A percentile compares a stretch with the other conserved stretches of the same genome.
Evolutionary conservation across 2,888 invertebrate genomes (phyloP).

Genomic region (Pocota personata): DNA sequence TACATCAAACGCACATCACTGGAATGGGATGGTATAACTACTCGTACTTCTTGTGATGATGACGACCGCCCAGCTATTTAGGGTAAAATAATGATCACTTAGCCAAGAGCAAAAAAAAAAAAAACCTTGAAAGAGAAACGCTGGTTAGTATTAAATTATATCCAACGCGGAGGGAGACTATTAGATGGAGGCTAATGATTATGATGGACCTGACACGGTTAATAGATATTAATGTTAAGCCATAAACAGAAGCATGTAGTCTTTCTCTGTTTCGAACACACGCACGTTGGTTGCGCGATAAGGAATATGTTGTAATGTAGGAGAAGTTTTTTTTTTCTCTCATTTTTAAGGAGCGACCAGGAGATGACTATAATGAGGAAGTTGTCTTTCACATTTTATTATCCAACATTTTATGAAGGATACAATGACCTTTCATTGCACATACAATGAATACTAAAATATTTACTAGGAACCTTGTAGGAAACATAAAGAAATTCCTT

Average conservation of each 20-base stretch:
- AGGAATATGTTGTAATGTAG: not conserved
- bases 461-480: not conserved
- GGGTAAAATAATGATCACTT: slow-evolving; percentile 60
- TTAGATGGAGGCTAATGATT: slow-evolving; percentile 54
- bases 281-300: slow-evolving; percentile 19
- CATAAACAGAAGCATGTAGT: slow-evolving; percentile 65
- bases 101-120: slow-evolving; percentile 1
- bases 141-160: slow-evolving; percentile 29
- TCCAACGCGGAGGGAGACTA: slow-evolving; percentile 23
- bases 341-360: not conserved
- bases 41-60: slow-evolving; percentile 7
- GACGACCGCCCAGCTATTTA: slow-evolving; percentile 69
- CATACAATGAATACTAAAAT: not conserved
- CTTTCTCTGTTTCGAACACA: slow-evolving; percentile 3
- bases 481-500: not conserved
- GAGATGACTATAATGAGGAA: slow-evolving; percentile 25
- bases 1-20: slow-evolving; percentile 59
- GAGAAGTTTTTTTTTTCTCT: not conserved
- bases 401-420: not conserved
- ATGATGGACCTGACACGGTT: slow-evolving; percentile 64
- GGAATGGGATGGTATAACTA: not conserved
- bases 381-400: slow-evolving; percentile 29
- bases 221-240: slow-evolving; percentile 69
- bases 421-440: not conserved
- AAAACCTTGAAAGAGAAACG: slow-evolving; percentile 17